Conservation (phyloP, 2,113 vertebrate species). For the Vimba vimba region DNA sequence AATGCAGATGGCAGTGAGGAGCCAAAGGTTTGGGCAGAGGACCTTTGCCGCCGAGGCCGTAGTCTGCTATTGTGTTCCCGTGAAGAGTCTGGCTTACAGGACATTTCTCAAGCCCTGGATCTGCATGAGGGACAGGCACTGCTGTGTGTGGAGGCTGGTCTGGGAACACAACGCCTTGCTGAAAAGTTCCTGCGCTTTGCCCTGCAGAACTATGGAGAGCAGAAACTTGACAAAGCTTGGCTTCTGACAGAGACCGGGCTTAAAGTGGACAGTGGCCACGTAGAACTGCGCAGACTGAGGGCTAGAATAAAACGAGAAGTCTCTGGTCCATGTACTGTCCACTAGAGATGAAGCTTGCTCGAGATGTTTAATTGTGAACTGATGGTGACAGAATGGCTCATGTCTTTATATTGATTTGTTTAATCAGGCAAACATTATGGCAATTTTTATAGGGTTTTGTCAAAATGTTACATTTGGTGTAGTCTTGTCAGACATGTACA, state of each 20-base stretch:
- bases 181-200: constrained; percentile 76
- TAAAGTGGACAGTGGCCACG: constrained; percentile 72
- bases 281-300: constrained; percentile 83
- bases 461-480: not conserved
- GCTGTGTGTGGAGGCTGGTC: constrained; percentile 68
- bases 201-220: constrained; percentile 75
- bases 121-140: constrained; percentile 74
- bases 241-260: constrained; percentile 80
- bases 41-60: constrained; percentile 81
- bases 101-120: constrained; percentile 82
- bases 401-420: not conserved
- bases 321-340: constrained; percentile 80
- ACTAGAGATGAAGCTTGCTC: constrained; percentile 67
- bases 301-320: constrained; percentile 79
- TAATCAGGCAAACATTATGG: not conserved
- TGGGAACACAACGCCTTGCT: constrained; percentile 71
- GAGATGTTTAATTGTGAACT: not conserved
- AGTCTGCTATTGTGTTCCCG: constrained; percentile 76
- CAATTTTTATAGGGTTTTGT: not conserved
- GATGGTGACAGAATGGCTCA: not conserved
- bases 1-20: constrained; percentile 48
- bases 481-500: not conserved
- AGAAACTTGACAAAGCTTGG: constrained; percentile 81
- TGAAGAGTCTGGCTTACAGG: constrained; percentile 75
- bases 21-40: constrained; percentile 66